A percentile compares a stretch with the other conserved stretches of the same genome.
Conservation (phyloP, 2,888 invertebrate genomes). For the Sialis lutaria region DNA sequence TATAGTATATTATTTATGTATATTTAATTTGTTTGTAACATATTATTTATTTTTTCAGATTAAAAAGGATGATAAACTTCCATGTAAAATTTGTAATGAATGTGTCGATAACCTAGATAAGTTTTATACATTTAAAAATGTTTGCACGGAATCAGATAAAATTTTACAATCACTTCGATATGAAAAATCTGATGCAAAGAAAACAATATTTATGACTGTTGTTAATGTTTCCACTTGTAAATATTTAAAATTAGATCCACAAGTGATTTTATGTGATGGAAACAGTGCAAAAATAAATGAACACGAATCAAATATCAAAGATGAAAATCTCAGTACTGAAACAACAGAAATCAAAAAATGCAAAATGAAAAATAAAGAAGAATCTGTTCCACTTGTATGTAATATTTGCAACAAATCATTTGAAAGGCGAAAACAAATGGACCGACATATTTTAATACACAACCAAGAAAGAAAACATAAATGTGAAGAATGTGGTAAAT, state of each 20-base stretch:
- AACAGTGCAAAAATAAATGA: too few relatives aligned
- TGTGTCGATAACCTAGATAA: not conserved
- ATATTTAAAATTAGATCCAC: too few relatives aligned
- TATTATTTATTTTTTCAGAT: not conserved
- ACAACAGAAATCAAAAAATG: not conserved
- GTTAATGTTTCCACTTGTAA: too few relatives aligned
- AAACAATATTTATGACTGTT: too few relatives aligned
- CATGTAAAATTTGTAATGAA: not conserved
- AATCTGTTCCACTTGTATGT: not conserved
- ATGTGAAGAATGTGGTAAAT: not conserved
- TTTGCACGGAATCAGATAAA: not conserved
- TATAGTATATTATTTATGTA: too few relatives aligned
- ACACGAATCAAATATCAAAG: too few relatives aligned
- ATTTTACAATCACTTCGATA: not conserved
- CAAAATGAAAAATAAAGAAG: not conserved
- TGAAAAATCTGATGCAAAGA: too few relatives aligned
- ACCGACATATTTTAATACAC: not conserved
- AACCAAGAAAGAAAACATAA: not conserved
- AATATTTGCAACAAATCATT: not conserved
- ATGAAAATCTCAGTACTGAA: too few relatives aligned
- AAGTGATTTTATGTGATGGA: too few relatives aligned
- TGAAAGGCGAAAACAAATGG: not conserved
- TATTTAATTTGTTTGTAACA: not conserved
- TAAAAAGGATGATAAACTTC: not conserved
- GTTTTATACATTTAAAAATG: not conserved